phyloP scores from a whole-genome alignment of 2,797 vertebrate species.

The Coranthus polyacanthus region DNA sequence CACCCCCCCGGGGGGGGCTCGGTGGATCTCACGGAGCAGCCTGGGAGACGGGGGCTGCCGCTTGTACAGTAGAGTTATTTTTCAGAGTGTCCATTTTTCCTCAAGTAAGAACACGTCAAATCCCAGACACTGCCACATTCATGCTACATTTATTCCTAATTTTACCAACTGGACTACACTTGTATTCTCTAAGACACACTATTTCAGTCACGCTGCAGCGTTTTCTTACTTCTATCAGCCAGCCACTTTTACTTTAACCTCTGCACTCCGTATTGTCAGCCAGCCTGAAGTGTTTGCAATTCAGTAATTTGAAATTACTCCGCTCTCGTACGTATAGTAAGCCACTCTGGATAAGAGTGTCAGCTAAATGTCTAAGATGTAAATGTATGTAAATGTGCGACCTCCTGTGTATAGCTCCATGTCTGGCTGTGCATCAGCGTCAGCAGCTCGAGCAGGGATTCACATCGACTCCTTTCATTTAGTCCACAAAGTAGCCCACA shows the following conservation, averaged over 20 bases:
- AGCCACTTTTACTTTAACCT: constrained; percentile 33
- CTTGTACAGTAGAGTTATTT: constrained; percentile 53
- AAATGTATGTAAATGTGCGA: constrained; percentile 61
- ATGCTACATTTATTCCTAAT: constrained; percentile 32
- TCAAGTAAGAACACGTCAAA: constrained; percentile 40
- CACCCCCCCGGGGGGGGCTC: constrained; percentile 47
- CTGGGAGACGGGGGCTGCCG: constrained; percentile 44
- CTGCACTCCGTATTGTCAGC: constrained; percentile 14
- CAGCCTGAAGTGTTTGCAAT: constrained; percentile 41
- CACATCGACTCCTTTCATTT: constrained; percentile 25
- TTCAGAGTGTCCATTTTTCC: constrained; percentile 38
- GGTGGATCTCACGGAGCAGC: constrained; percentile 62
- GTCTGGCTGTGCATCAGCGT: constrained; percentile 34
- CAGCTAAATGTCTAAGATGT: constrained; percentile 52
- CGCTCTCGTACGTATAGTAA: constrained; percentile 10
- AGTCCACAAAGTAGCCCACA: constrained; percentile 3
- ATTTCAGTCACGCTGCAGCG: neutral
- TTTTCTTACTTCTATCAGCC: neutral
- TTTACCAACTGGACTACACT: neutral
- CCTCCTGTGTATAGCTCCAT: constrained; percentile 23
- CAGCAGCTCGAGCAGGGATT: constrained; percentile 20
- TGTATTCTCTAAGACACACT: neutral
- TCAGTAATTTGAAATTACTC: constrained; percentile 21
- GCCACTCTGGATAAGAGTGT: constrained; percentile 42
- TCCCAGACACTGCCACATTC: constrained; percentile 24